Evolutionary conservation across 2,888 invertebrate genomes (phyloP), one percentile per base, ranked within the genome.

Genomic region (Tolmerus cingulatus): DNA sequence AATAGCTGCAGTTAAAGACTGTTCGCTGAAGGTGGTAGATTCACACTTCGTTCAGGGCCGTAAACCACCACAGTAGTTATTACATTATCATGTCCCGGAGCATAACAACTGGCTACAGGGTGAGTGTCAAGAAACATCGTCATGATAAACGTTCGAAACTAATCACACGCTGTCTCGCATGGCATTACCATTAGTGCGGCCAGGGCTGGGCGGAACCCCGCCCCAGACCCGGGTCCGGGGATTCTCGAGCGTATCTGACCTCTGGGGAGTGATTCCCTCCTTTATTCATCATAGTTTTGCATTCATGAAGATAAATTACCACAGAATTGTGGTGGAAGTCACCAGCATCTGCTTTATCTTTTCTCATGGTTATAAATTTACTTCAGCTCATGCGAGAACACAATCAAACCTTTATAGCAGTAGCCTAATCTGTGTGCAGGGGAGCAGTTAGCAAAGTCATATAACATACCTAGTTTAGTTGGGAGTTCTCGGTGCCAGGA

Each of bases 271-370:
- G 85, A 85, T 85, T 85, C 85, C 37, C 85, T 85, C 43, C 85
- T 85, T 85, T 85, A 85, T 85, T 85, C 85, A 85, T 85, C 85
- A 85, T 85, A 85, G 85, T 85, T 85, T 55, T 85, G 85, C 74
- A 74, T 85, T 85, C 85, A 85, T 85, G 85, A 85, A 85, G 85
- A 85, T 85, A 85, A 85, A 85, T 85, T 85, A 85, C 85, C 85
- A 82, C 85, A 85, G 85, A 85, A 85, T 85, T 85, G 85, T 74
- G 85, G 85, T 85, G 34, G 85, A 85, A 85, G 85, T 85, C 85
- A 85, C 85, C 74, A 85, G 85, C 85, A 85, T 85, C 85, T 85
- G 85, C 74, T 85, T 85, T 85, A 85, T 85, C 85, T 85, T 85
- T 85, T 85, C 85, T 85, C 74, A 37, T 74, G 85, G 85, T 85